Evolutionary conservation across 1,140 invertebrate genomes (phyloP).

Genomic region (Nylanderia fulva): DNA sequence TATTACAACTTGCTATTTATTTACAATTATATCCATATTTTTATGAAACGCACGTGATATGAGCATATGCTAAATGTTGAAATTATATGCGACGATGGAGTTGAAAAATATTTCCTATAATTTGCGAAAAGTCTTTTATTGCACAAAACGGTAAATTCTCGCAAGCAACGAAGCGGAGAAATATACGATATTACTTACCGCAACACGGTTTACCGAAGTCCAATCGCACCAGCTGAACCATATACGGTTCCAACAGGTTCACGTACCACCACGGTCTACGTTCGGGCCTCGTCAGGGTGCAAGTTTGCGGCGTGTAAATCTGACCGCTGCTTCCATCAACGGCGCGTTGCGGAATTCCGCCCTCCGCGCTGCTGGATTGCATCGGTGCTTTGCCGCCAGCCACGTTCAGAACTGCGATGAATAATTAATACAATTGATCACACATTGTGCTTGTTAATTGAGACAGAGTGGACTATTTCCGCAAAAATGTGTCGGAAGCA

Average conservation of each 20-base stretch:
- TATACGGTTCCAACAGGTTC: slow-evolving; percentile 97
- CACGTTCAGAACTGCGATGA: slow-evolving; percentile 94
- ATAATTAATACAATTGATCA: slow-evolving; percentile 24
- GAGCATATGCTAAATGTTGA: not conserved
- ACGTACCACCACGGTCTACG: slow-evolving; percentile 97
- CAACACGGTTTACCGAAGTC: slow-evolving; percentile 97
- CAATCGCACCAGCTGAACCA: slow-evolving; percentile 96
- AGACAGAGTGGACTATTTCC: not conserved
- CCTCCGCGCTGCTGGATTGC: slow-evolving; percentile 94
- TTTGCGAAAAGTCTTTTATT: slow-evolving; percentile 10
- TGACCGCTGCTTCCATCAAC: slow-evolving; percentile 96
- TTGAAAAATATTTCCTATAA: slow-evolving; percentile 1
- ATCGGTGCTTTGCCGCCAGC: slow-evolving; percentile 98
- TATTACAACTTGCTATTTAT: not conserved
- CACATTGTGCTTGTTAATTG: not conserved
- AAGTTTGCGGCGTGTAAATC: slow-evolving; percentile 93
- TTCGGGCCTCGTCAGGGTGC: slow-evolving; percentile 94
- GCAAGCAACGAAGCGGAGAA: not conserved
- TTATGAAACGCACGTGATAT: not conserved
- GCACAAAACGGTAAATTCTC: slow-evolving; percentile 15
- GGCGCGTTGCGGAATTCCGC: slow-evolving; percentile 95
- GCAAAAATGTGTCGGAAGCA: not conserved
- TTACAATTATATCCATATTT: not conserved
- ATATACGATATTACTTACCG: slow-evolving; percentile 88
- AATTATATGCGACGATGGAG: not conserved